Conservation (phyloP, 1,140 invertebrate species). For the Drosophila willistoni region DNA sequence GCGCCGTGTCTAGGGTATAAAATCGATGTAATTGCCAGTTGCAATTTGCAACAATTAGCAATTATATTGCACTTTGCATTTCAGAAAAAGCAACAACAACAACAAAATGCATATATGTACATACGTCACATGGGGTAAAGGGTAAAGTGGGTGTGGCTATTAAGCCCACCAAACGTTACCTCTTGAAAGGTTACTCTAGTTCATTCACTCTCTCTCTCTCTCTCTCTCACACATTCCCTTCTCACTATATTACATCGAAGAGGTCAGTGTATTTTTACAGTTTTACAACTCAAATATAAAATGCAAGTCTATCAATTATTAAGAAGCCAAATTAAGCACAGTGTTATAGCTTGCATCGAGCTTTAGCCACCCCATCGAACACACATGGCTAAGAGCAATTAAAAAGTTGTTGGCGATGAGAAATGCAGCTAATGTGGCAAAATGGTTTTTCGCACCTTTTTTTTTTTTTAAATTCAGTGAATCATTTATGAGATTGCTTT, state of each 20-base stretch:
- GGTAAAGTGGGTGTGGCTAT: constrained; percentile 43
- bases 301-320: constrained; percentile 47
- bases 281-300: constrained; percentile 27
- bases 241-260: too few relatives aligned
- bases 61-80: constrained; percentile 55
- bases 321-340: constrained; percentile 9
- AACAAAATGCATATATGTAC: constrained; percentile 21
- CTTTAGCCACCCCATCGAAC: not conserved
- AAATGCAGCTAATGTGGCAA: constrained; percentile 43
- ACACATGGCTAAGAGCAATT: constrained; percentile 37
- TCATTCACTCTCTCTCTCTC: constrained; percentile 47
- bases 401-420: constrained; percentile 24
- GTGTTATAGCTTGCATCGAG: constrained; percentile 21
- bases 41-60: constrained; percentile 71
- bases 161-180: constrained; percentile 4
- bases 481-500: constrained; percentile 45
- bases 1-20: constrained; percentile 28
- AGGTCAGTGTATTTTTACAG: not conserved
- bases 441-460: constrained; percentile 27
- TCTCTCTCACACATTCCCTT: too few relatives aligned
- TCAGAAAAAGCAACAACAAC: constrained; percentile 21
- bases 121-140: constrained; percentile 13
- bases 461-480: constrained; percentile 13
- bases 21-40: constrained; percentile 58
- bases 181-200: constrained; percentile 57